Evolutionary conservation across 2,113 vertebrate genomes (phyloP), one percentile per base, ranked within the genome.

Genomic region (Thryonomys swinderianus): DNA sequence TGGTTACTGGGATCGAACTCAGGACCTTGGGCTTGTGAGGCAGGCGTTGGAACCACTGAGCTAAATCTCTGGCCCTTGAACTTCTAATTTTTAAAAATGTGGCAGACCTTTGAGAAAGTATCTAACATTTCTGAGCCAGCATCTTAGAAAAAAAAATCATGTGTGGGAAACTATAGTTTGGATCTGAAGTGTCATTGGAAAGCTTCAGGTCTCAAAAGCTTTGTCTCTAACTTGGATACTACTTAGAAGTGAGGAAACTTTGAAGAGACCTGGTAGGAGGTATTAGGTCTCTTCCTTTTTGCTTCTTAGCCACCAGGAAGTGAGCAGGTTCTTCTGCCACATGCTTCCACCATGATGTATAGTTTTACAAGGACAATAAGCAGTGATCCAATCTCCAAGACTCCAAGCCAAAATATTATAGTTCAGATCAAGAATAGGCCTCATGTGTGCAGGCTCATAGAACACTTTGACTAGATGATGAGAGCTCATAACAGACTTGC

Each of bases 11-110:
- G n/a, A n/a, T n/a, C n/a, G n/a, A n/a, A n/a, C n/a, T n/a, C n/a
- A n/a, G n/a, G n/a, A n/a, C n/a, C n/a, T n/a, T n/a, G n/a, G n/a
- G n/a, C n/a, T n/a, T n/a, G n/a, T n/a, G n/a, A n/a, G n/a, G n/a
- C n/a, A n/a, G n/a, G n/a, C n/a, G n/a, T n/a, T n/a, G n/a, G n/a
- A n/a, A n/a, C n/a, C n/a, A n/a, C n/a, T n/a, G n/a, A n/a, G n/a
- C n/a, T n/a, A n/a, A n/a, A n/a, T n/a, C n/a, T n/a, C n/a, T n/a
- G n/a, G n/a, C n/a, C n/a, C n/a, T 66, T 90, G 69, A 87, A 86
- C 12, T 90, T 94, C 23, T 66, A 66, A 42, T 86, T 48, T 21
- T 79, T 92, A 5, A 90, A 86, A 90, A 94, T 66, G 4, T 53
- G 5, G 23, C 57, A 67, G 45, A 34, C 20, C 10, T 90, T 92